A percentile compares a stretch with the other conserved stretches of the same genome.
Evolutionary conservation across 2,797 vertebrate genomes (phyloP).

Genomic region (Hippopotamyrus pictus): DNA sequence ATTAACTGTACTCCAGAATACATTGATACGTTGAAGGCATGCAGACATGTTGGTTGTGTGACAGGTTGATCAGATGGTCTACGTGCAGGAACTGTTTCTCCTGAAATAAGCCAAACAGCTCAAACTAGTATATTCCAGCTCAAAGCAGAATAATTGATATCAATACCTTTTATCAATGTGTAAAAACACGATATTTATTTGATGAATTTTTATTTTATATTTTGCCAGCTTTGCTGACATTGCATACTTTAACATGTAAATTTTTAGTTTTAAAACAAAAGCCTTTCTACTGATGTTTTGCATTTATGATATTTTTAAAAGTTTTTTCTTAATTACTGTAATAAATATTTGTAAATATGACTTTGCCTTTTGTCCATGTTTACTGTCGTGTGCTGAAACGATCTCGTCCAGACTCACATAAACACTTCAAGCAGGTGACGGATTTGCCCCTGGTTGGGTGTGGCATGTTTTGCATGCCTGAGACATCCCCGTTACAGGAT

Average conservation of each 20-base stretch:
- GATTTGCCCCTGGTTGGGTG: not conserved
- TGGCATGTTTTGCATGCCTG: not conserved
- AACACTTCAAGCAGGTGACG: not conserved
- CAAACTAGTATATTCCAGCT: not conserved
- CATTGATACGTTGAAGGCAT: constrained; percentile 19
- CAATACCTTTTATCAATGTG: not conserved
- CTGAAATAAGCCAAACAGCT: not conserved
- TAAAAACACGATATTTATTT: not conserved
- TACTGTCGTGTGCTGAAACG: not conserved
- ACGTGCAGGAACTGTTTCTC: not conserved
- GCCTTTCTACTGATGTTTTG: constrained; percentile 53
- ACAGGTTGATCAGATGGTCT: not conserved
- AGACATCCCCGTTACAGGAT: not conserved
- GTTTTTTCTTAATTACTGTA: constrained; percentile 52
- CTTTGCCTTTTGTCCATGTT: constrained; percentile 13
- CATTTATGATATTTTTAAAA: constrained; percentile 44
- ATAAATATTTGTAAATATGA: constrained; percentile 57
- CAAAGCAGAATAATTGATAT: not conserved
- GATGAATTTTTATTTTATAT: constrained; percentile 46
- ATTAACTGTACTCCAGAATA: constrained; percentile 26
- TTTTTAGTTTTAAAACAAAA: constrained; percentile 38
- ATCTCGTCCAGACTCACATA: not conserved
- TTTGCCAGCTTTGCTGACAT: constrained; percentile 42
- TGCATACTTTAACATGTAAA: constrained; percentile 47
- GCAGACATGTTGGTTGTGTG: constrained; percentile 5